Percentiles rank a stretch among this genome's conserved stretches.
phyloP scores from a whole-genome alignment of 2,888 invertebrate genomes.

The Apotomis capreana region DNA sequence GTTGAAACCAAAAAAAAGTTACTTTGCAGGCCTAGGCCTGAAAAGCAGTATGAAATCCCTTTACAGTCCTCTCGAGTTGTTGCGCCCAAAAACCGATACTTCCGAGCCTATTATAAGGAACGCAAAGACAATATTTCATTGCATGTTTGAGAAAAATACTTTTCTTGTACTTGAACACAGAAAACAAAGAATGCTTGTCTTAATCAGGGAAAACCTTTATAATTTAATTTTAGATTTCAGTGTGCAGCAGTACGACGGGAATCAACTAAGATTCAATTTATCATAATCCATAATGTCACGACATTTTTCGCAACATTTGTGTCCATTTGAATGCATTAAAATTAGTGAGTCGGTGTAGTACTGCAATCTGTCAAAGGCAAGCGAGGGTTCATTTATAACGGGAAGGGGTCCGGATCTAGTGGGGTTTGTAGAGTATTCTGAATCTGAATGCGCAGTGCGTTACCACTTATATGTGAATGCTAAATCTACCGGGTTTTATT shows the following conservation, averaged over 20 bases:
- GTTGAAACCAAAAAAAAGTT: too few species aligned
- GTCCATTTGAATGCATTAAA: slow-evolving; percentile 37
- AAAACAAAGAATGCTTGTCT: too few species aligned
- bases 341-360: slow-evolving; percentile 36
- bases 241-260: not conserved
- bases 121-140: too few species aligned
- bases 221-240: too few species aligned
- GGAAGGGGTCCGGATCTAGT: slow-evolving; percentile 17
- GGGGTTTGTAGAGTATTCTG: slow-evolving; percentile 25
- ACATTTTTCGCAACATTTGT: slow-evolving; percentile 28
- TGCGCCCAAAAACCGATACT: too few species aligned
- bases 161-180: too few species aligned
- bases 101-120: too few species aligned
- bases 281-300: slow-evolving; percentile 21
- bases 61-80: too few species aligned
- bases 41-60: too few species aligned
- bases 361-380: slow-evolving; percentile 38
- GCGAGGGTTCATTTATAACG: slow-evolving; percentile 33
- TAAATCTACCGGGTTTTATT: slow-evolving; percentile 32
- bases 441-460: slow-evolving; percentile 29
- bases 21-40: too few species aligned
- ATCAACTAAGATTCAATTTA: slow-evolving; percentile 9
- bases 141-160: too few species aligned
- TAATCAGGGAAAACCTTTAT: too few species aligned
- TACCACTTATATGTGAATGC: slow-evolving; percentile 37